Percentiles rank a stretch among this genome's conserved stretches.
These are phyloP conservation scores for Orthosia cruda DNA, from an alignment of 2,888 invertebrate genomes.

Conservation along the genomic window DNA sequence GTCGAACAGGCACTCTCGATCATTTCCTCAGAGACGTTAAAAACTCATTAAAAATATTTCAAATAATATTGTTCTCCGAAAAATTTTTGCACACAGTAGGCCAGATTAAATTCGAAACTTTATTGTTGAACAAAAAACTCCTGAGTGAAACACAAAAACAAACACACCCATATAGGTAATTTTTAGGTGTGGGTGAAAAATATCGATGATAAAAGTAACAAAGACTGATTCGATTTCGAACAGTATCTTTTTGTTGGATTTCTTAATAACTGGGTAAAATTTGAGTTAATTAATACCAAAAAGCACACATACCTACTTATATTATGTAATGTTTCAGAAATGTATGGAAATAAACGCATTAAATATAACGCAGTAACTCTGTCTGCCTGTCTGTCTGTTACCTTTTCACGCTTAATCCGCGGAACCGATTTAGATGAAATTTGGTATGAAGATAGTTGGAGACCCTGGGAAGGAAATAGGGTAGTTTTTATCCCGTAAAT, in stretches of 20 bases:
- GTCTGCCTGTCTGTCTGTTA: too few species aligned
- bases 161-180: neutral
- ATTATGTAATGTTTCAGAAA: neutral
- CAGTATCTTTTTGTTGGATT: neutral
- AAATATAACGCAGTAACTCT: too few species aligned
- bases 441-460: too few species aligned
- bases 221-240: neutral
- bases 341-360: too few species aligned
- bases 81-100: conserved; percentile 47
- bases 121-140: conserved; percentile 47
- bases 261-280: neutral
- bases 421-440: too few species aligned
- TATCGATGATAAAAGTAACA: neutral
- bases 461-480: too few species aligned
- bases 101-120: conserved; percentile 62
- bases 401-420: too few species aligned
- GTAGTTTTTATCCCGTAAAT: too few species aligned
- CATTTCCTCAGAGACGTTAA: conserved; percentile 67
- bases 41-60: conserved; percentile 68
- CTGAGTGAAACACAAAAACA: conserved; percentile 28
- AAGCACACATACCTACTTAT: neutral
- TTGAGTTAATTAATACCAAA: too few species aligned
- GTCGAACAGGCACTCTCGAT: conserved; percentile 57
- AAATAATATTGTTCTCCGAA: conserved; percentile 52
- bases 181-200: neutral